Percentiles rank a stretch among this genome's conserved stretches.
Evolutionary conservation across 2,888 invertebrate species (phyloP).

Genomic region (Orthosia cruda): DNA sequence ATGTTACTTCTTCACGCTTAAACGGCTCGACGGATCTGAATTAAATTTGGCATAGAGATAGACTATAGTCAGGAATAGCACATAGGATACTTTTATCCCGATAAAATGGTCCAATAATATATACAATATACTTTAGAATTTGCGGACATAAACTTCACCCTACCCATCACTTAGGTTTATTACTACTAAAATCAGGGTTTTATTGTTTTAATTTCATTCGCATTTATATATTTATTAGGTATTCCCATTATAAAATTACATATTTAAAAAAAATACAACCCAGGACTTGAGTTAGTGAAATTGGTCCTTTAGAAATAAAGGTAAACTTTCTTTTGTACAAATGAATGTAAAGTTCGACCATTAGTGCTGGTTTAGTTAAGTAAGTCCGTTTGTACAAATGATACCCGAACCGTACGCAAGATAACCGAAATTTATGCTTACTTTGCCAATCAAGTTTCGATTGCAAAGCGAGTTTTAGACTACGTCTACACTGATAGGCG

Average conservation of each 20-base stretch:
- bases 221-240: slow-evolving; percentile 65
- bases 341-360: slow-evolving; percentile 29
- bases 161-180: slow-evolving; percentile 66
- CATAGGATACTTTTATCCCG: no score
- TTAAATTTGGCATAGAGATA: no score
- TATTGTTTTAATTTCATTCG: slow-evolving; percentile 59
- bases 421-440: slow-evolving; percentile 63
- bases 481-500: background rate
- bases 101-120: no score
- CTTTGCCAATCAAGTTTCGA: slow-evolving; percentile 72
- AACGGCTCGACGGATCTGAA: no score
- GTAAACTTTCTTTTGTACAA: slow-evolving; percentile 62
- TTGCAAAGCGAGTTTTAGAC: slow-evolving; percentile 69
- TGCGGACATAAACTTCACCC: no score
- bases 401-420: slow-evolving; percentile 38
- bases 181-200: slow-evolving; percentile 51
- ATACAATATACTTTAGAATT: no score
- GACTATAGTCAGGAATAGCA: no score
- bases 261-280: no score
- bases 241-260: no score
- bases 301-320: slow-evolving; percentile 46
- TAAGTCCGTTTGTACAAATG: slow-evolving; percentile 64
- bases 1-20: no score
- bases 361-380: slow-evolving; percentile 38
- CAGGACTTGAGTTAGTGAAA: slow-evolving; percentile 29